Percentiles rank a stretch among this genome's conserved stretches.
phyloP scores from a whole-genome alignment of 2,113 vertebrate genomes.

The Sinocyclocheilus rhinocerous region DNA sequence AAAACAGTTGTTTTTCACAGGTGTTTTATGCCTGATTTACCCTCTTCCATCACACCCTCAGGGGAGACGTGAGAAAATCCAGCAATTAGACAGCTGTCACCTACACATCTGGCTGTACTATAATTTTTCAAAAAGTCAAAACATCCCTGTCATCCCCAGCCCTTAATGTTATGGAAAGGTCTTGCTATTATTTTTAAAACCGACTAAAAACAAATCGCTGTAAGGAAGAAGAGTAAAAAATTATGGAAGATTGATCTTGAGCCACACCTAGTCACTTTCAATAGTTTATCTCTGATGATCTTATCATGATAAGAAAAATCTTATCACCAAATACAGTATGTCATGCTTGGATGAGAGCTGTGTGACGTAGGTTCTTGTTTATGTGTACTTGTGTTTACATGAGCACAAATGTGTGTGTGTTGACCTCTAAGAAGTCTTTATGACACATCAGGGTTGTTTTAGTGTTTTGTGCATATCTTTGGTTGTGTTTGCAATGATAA shows the following conservation, averaged over 20 bases:
- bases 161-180: background rate
- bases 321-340: background rate
- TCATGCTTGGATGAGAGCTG: background rate
- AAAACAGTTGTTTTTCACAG: conserved; percentile 2
- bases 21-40: background rate
- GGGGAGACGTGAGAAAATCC: background rate
- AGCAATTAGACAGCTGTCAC: conserved; percentile 2
- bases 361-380: background rate
- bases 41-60: background rate
- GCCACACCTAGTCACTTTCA: background rate
- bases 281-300: background rate
- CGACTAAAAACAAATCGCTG: background rate
- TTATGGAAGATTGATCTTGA: background rate
- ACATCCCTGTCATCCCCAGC: background rate
- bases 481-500: conserved; percentile 1
- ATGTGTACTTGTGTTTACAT: conserved; percentile 7
- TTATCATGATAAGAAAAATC: background rate
- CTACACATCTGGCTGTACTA: background rate
- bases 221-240: background rate
- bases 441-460: background rate
- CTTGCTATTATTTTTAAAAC: background rate
- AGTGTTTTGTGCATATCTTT: background rate
- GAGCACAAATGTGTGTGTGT: background rate
- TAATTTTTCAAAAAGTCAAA: background rate
- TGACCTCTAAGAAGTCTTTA: background rate